Evolutionary conservation across 2,797 vertebrate species (phyloP).

Genomic region (Melanotaenia boesemani): DNA sequence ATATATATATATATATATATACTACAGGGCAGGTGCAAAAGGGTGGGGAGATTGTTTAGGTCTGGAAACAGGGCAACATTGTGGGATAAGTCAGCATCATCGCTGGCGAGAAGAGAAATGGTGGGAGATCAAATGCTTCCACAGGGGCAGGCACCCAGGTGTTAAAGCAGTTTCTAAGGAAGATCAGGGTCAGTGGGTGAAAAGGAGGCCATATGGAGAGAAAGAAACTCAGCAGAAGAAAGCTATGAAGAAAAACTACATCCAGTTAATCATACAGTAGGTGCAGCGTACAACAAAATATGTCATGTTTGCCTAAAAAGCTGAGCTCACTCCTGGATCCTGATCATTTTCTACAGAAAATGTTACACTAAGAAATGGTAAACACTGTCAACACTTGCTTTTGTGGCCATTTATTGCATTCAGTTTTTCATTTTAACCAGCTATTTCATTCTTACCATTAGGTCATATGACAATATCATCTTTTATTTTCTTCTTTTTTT

Average conservation of each 20-base stretch:
- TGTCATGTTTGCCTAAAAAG: neutral
- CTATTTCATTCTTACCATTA: neutral
- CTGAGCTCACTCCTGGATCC: neutral
- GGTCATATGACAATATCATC: too few relatives aligned
- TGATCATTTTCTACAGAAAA: constrained; percentile 9
- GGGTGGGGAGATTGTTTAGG: constrained; percentile 28
- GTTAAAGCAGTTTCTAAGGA: constrained; percentile 34
- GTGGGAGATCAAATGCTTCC: constrained; percentile 45
- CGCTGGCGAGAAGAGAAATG: constrained; percentile 49
- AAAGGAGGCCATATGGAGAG: constrained; percentile 29
- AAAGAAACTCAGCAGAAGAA: constrained; percentile 25
- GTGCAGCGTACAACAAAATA: constrained; percentile 16
- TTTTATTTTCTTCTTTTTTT: too few relatives aligned
- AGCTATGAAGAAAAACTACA: constrained; percentile 35
- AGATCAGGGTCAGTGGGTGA: constrained; percentile 48
- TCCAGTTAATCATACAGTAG: constrained; percentile 39
- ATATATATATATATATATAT: neutral
- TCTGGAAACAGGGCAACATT: constrained; percentile 49
- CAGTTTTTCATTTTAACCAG: neutral
- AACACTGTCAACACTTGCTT: neutral
- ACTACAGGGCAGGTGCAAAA: constrained; percentile 48
- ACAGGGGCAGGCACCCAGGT: constrained; percentile 54
- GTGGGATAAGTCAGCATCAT: constrained; percentile 15
- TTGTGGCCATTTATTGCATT: neutral
- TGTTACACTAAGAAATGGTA: neutral